A percentile compares a stretch with the other conserved stretches of the same genome.
phyloP scores from a whole-genome alignment of 1,140 invertebrate species.

The Muscidifurax raptorellus region DNA sequence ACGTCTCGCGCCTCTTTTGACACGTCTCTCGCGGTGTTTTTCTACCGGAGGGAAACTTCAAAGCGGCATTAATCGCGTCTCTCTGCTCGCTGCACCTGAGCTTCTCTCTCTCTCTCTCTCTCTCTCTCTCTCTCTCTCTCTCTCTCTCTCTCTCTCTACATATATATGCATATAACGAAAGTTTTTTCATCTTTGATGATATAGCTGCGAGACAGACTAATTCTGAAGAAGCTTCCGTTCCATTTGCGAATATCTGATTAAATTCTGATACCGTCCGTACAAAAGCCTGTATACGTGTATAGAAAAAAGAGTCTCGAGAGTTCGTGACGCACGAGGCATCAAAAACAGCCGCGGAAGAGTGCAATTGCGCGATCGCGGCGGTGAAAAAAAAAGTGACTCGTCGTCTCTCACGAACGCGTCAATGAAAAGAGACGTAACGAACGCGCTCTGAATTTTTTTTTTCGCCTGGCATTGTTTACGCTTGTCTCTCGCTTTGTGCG shows the following conservation, averaged over 20 bases:
- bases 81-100: neutral
- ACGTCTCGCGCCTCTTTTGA: conserved; percentile 10
- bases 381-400: neutral
- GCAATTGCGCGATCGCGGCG: too few species aligned
- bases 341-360: neutral
- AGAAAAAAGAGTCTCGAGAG: neutral
- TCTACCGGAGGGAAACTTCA: conserved; percentile 17
- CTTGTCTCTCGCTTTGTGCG: neutral
- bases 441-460: neutral
- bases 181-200: neutral
- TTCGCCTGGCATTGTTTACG: neutral
- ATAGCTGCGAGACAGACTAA: too few species aligned
- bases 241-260: neutral
- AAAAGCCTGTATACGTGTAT: neutral
- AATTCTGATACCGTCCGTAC: neutral
- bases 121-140: too few species aligned
- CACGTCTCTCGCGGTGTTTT: neutral
- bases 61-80: conserved; percentile 17
- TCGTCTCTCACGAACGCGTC: too few species aligned
- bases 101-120: too few species aligned
- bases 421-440: neutral
- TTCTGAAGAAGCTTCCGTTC: too few species aligned
- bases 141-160: too few species aligned
- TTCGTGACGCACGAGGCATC: neutral
- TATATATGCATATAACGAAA: neutral